Base-by-base conservation (phyloP, 1,140 invertebrate genomes). In the Drosophila yakuba region DNA sequence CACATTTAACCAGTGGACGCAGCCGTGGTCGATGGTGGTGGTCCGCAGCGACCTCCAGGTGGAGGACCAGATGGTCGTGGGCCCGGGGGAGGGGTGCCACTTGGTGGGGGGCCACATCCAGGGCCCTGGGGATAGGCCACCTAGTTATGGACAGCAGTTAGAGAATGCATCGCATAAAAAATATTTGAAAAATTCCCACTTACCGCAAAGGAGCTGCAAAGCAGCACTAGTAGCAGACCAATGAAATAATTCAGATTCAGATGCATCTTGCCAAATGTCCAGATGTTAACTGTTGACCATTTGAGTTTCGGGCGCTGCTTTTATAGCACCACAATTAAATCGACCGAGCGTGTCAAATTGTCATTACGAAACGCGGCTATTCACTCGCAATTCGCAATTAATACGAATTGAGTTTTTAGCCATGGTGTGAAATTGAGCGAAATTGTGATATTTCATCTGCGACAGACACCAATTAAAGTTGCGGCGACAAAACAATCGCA, bases 61-160 rank as follows among this genome's bases (percentile, higher is more conserved):
- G 83, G 84, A 17, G 60, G 75, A 7, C 86, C 86, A 14, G 73
- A 56, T 0, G 85, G 85, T 0, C 64, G 78, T 0, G 78, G 59
- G 1, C 86, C 85, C 11, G 72, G 61, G 5, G 83, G 82, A 10
- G 79, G 88, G 0, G 77, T 44, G 35, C 88, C 88, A 14, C 51
- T 76, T 6, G 86, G 88, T 4, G 71, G 88, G 0, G 88, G 62
- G 1, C 82, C 76, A 23, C 78, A 88, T 0, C 77, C 74, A 4
- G 52, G 45, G 2, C 66, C 62, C 38, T 83, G 88, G 7, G 86
- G 86, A 23, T 41, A 39, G 15, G 81, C 66, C 14, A 44, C 62
- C 80, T 83, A 12, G 1, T 20, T 20, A 45, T 15, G 17, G 28
- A n/a, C 1, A 8, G 1, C 7, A 15, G 23, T 43, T 2, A 1